Evolutionary conservation across 1,140 invertebrate species (phyloP).

Genomic region (Lineus longissimus): DNA sequence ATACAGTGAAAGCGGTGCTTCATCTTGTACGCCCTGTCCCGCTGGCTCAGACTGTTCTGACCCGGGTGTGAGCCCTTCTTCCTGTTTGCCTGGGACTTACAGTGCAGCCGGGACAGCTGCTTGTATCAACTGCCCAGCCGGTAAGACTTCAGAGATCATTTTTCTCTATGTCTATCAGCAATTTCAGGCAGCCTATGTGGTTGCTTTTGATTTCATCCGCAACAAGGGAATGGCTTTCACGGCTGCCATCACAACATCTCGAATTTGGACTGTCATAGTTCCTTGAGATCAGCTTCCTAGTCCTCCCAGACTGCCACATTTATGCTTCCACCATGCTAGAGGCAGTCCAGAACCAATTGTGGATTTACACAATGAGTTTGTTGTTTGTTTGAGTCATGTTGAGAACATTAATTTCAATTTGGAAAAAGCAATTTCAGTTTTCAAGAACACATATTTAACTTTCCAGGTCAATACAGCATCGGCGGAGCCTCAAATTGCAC

Average conservation of each 20-base stretch:
- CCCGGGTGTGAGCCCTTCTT: not conserved
- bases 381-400: too few relatives aligned
- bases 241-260: slow-evolving; percentile 12
- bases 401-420: too few relatives aligned
- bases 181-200: not conserved
- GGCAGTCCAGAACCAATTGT: too few relatives aligned
- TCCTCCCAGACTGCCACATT: slow-evolving; percentile 33
- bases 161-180: slow-evolving; percentile 37
- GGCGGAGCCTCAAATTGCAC: slow-evolving; percentile 22
- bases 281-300: slow-evolving; percentile 34
- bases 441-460: slow-evolving; percentile 20
- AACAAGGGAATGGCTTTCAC: not conserved
- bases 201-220: not conserved
- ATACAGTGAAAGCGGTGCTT: slow-evolving; percentile 36
- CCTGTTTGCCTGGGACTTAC: slow-evolving; percentile 21
- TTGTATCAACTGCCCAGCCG: slow-evolving; percentile 31
- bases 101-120: slow-evolving; percentile 15
- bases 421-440: too few relatives aligned
- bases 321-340: too few relatives aligned
- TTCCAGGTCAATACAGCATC: slow-evolving; percentile 32
- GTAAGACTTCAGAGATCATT: slow-evolving; percentile 27
- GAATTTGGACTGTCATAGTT: slow-evolving; percentile 33
- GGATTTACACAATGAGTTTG: too few relatives aligned
- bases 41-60: slow-evolving; percentile 13
- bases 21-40: slow-evolving; percentile 17